A percentile compares a stretch with the other conserved stretches of the same genome.
These are phyloP conservation scores for Drosophila jambulina DNA, from an alignment of 1,140 invertebrate genomes.

Conservation along the genomic window DNA sequence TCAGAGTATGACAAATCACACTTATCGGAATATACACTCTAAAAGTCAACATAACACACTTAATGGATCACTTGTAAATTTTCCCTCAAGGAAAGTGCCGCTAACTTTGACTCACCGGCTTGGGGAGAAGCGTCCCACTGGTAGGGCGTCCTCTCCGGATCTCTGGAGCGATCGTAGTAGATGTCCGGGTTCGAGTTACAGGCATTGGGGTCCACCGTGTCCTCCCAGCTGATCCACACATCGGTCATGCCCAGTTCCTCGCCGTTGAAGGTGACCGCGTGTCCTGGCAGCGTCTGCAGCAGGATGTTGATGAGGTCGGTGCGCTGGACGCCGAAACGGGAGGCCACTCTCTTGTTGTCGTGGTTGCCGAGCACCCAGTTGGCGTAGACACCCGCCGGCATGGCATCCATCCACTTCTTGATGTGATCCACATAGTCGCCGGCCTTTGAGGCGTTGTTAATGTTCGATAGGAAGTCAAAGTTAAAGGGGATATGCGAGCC, in stretches of 20 bases:
- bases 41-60: background rate
- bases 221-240: slow-evolving; percentile 86
- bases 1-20: slow-evolving; percentile 3
- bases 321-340: slow-evolving; percentile 87
- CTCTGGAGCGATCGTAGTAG: slow-evolving; percentile 85
- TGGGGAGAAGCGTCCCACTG: slow-evolving; percentile 88
- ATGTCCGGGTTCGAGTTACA: slow-evolving; percentile 73
- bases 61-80: slow-evolving; percentile 3
- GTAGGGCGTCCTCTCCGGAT: slow-evolving; percentile 88
- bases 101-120: slow-evolving; percentile 75
- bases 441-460: slow-evolving; percentile 87
- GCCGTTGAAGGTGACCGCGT: slow-evolving; percentile 90
- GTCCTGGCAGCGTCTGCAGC: slow-evolving; percentile 88
- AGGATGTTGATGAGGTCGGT: slow-evolving; percentile 89
- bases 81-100: background rate
- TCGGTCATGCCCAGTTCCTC: slow-evolving; percentile 94
- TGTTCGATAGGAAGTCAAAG: slow-evolving; percentile 86
- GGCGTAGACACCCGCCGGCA: slow-evolving; percentile 86
- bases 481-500: slow-evolving; percentile 89
- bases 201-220: slow-evolving; percentile 85
- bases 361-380: slow-evolving; percentile 89
- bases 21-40: background rate
- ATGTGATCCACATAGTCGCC: slow-evolving; percentile 86
- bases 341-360: slow-evolving; percentile 89
- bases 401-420: slow-evolving; percentile 86